Evolutionary conservation across 2,113 vertebrate species (phyloP), one percentile per base, ranked within the genome.

Genomic region (Plotosus lineatus): DNA sequence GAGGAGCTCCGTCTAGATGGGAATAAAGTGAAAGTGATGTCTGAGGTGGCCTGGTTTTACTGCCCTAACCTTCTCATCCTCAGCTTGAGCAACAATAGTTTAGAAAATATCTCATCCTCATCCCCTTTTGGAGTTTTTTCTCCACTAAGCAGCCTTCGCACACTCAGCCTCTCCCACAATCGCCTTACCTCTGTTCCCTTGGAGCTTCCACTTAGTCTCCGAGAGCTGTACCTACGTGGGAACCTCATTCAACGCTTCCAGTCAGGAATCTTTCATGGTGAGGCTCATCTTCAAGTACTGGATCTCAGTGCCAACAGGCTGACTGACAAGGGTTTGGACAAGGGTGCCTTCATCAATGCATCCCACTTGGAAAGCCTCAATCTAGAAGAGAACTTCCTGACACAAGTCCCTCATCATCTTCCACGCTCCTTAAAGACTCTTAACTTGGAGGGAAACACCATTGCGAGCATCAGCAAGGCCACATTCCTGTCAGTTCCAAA

Each of bases 291-390:
- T 82, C 56, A 86, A 80, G 85, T 93, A 12, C 83, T 94, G 77
- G 90, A 93, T 85, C 88, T 94, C 44, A 90, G 90, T 73, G 74
- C 80, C 76, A 95, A 91, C 84, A 88, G 84, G 81, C 87, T 94
- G 71, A 92, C 81, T 5, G 88, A 91, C 83, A 92, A 90, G 26
- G 88, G 85, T 23, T 88, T 94, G 36, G 83, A 81, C 10, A 88
- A 82, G 38, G 85, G 63, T 0, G 88, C 87, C 5, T 90, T 95
- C 26, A 21, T 78, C 78, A 93, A 93, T 28, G 65, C 85, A 44
- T 90, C 86, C 58, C 86, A 83, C 82, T 82, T 93, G 63, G 94
- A 94, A 88, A 93, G 92, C 84, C 89, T 94, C 38, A 92, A 93
- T 68, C 78, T 92, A 51, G 90, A 88, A 55, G 91, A 91, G 0